Base-by-base conservation (phyloP, 2,888 invertebrate species). In the Apoderus coryli region DNA sequence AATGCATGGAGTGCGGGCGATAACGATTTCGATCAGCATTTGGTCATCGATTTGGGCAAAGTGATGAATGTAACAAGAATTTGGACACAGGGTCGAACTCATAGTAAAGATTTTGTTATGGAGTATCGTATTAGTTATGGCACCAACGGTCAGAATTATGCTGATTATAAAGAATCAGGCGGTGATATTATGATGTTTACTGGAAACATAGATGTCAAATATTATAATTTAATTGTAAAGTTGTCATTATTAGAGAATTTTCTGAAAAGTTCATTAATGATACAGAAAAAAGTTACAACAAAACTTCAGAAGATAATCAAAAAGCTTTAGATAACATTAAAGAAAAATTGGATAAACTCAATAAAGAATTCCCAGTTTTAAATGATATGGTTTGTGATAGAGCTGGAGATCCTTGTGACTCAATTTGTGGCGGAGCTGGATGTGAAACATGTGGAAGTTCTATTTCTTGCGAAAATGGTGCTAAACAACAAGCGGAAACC, bases 51-150 rank as follows among this genome's bases (percentile, higher is more conserved):
- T 64, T 66, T 96, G 59, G 84, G 85, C 36, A 65, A 70, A 48
- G 72, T 82, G 44, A 84, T 76, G 71, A 89, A 90, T 59, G 70
- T 96, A 44, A 89, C 90, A 19, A 68, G 78, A 41, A 78, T 93
- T 35, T 78, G 80, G 42, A 84, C 89, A 14, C 88, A 88, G 57
- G 95, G 95, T 43, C 73, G 92, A 33, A 77, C 84, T 3, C 82
- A 84, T 52, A 81, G 85, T 39, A 73, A 76, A 47, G 92, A 95
- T 60, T 95, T 74, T 63, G 86, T 95, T 34, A 81, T 80, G 59
- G 92, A 95, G 59, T 96, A 82, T 60, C 77, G 79, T 54, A 76
- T 96, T 53, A 84, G 88, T 61, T 95, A 88, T 62, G 86, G 89
- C 41, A 79, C 80, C 46, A 88, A 86, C 52, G 86, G 85, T 39